These are phyloP conservation scores for Xiphophorus couchianus DNA, from an alignment of 2,113 vertebrate species.

Conservation along the genomic window DNA sequence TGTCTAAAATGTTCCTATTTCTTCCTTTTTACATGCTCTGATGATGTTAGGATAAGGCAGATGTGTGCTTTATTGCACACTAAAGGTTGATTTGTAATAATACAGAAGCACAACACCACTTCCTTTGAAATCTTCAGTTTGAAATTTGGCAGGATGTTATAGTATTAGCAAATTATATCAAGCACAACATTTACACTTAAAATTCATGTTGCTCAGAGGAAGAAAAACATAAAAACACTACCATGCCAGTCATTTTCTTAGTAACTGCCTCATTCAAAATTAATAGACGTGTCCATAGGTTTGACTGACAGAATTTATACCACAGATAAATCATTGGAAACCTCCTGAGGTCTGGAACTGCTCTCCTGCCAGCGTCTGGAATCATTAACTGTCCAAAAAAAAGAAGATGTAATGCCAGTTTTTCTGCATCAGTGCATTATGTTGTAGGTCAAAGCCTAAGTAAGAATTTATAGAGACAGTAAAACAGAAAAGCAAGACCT, in stretches of 20 bases:
- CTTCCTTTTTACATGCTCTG: neutral
- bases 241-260: neutral
- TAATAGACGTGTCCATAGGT: neutral
- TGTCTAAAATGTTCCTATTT: neutral
- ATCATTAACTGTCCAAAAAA: neutral
- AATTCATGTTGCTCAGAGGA: neutral
- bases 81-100: neutral
- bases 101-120: neutral
- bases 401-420: neutral
- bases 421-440: neutral
- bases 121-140: neutral
- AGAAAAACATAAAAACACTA: neutral
- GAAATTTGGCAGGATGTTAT: neutral
- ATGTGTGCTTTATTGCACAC: neutral
- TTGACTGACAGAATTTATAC: conserved; percentile 1
- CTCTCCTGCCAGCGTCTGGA: neutral
- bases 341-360: neutral
- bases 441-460: neutral
- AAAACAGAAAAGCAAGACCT: neutral
- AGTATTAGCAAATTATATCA: neutral
- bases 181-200: neutral
- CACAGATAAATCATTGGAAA: neutral
- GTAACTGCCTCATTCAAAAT: neutral
- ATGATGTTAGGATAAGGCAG: neutral
- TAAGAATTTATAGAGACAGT: neutral